Percentiles rank a stretch among this genome's conserved stretches.
Conservation (phyloP, 1,140 invertebrate species). For the Caenorhabditis latens region DNA sequence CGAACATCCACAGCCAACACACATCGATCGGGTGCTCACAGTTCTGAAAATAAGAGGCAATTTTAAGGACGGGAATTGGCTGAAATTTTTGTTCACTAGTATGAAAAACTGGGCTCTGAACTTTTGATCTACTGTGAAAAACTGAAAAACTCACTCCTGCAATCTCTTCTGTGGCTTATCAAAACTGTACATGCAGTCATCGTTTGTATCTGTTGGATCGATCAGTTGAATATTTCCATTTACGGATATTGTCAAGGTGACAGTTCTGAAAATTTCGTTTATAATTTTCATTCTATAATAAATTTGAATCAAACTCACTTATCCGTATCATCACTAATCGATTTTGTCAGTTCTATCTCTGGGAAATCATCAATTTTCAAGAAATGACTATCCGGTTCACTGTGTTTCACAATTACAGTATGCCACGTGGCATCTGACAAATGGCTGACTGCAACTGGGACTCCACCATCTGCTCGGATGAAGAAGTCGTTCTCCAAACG, state of each 20-base stretch:
- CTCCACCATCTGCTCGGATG: conserved; percentile 24
- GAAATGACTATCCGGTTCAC: conserved; percentile 39
- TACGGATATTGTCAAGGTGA: conserved; percentile 36
- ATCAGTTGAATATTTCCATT: conserved; percentile 57
- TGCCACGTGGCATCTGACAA: conserved; percentile 61
- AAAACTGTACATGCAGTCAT: conserved; percentile 41
- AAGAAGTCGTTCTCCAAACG: conserved; percentile 61
- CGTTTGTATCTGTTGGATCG: conserved; percentile 51
- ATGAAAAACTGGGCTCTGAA: too few relatives aligned
- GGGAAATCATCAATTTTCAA: conserved; percentile 55
- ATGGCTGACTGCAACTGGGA: conserved; percentile 49
- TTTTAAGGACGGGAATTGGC: too few relatives aligned
- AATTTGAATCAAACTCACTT: conserved; percentile 20
- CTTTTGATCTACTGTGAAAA: too few relatives aligned
- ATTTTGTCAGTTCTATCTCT: conserved; percentile 1
- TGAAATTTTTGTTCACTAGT: too few relatives aligned
- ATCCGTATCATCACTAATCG: conserved; percentile 26
- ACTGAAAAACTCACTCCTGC: conserved; percentile 7
- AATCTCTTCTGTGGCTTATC: conserved; percentile 34
- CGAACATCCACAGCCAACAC: conserved; percentile 54
- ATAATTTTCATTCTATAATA: not conserved
- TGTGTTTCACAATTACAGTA: conserved; percentile 48
- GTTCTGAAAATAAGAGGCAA: not conserved
- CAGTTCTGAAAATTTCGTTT: not conserved
- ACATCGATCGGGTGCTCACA: conserved; percentile 19